Evolutionary conservation across 2,888 invertebrate genomes (phyloP), one percentile per base, ranked within the genome.

Genomic region (Rambutsinella grinnellia): DNA sequence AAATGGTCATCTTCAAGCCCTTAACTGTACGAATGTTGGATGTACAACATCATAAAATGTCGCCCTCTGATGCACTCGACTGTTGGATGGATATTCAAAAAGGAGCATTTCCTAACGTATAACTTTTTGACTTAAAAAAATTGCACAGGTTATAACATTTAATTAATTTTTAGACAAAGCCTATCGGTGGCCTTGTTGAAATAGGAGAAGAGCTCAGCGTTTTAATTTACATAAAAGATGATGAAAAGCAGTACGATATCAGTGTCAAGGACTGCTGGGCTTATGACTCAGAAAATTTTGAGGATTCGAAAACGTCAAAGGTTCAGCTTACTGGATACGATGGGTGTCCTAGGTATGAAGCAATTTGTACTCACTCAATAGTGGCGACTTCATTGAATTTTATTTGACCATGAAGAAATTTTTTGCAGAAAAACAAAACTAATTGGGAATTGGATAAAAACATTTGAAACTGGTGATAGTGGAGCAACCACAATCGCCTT

Each of bases 31-130:
- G 92, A 80, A 92, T 92, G 91, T 86, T 92, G 24, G 91, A 92
- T 83, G 90, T 92, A 0, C 89, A 92, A 1, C 90, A 91, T 0
- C 91, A 92, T 0, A 90, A 91, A 0, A 67, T 54, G 54, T 15
- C 54, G 2, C 88, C 90, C 0, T 90, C 89, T 15, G 91, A 91
- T 2, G 80, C 79, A 15, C 89, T 93, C 0, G 91, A 92, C 83
- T 92, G 92, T 86, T 93, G 92, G 92, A 93, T 93, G 92, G 92
- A 93, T 81, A 92, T 93, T 76, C 91, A 91, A 83, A 89, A 89
- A 81, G 93, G 93, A 84, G 88, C 89, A 80, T 93, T 90, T 85
- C 93, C 93, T 26, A 90, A 91, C 82, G 91, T 91, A 28, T 28
- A 28, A 27, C 19, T 2, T 71, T 62, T 49, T 36, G 56, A 56